These are phyloP conservation scores for Magallana gigas DNA, from an alignment of 1,140 invertebrate genomes.

Conservation along the genomic window DNA sequence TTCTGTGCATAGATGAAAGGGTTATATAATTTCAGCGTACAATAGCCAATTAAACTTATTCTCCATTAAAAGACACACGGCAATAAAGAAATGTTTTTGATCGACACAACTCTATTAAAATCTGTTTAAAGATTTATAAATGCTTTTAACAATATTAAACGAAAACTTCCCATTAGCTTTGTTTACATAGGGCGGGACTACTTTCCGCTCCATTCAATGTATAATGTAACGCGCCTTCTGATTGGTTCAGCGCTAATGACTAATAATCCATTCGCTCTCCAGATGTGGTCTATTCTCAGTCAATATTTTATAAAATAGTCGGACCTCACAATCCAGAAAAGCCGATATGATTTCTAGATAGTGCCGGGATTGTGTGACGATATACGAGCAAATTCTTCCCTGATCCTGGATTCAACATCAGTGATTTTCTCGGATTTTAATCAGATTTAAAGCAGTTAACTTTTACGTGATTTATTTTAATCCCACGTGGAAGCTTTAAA, in stretches of 20 bases:
- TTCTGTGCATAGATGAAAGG: conserved; percentile 21
- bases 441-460: conserved; percentile 9
- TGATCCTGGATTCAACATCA: background rate
- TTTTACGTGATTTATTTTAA: conserved; percentile 25
- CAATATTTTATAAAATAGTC: conserved; percentile 41
- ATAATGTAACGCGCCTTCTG: conserved; percentile 29
- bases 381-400: background rate
- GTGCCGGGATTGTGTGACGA: conserved; percentile 17
- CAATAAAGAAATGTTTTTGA: conserved; percentile 32
- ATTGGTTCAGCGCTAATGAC: conserved; percentile 34
- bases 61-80: conserved; percentile 24
- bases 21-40: conserved; percentile 40
- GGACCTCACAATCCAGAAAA: conserved; percentile 15
- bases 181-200: conserved; percentile 36
- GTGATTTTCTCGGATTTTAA: conserved; percentile 29
- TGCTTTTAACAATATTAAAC: conserved; percentile 43
- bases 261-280: conserved; percentile 40
- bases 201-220: conserved; percentile 30
- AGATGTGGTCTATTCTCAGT: conserved; percentile 37
- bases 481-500: conserved; percentile 21
- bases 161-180: conserved; percentile 43
- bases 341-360: conserved; percentile 32
- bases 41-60: conserved; percentile 26
- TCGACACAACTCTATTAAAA: conserved; percentile 44
- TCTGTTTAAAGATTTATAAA: conserved; percentile 41